These are phyloP conservation scores for Crotalus horridus DNA, from an alignment of 2,113 vertebrate genomes.

Conservation along the genomic window DNA sequence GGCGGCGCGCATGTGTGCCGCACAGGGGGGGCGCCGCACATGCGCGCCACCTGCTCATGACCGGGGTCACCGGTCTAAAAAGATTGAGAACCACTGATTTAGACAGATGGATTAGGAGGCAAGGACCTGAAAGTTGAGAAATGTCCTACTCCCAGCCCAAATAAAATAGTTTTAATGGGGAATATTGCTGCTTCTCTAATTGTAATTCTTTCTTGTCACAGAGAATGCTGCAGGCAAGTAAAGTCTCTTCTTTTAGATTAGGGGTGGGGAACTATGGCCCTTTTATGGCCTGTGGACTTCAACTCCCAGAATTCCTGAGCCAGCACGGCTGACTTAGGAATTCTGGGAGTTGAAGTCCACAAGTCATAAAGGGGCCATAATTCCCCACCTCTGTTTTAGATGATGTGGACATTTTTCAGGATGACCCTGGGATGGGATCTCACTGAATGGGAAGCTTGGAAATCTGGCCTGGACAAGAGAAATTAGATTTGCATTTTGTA, in stretches of 20 bases:
- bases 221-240: background rate
- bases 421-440: background rate
- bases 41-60: too few species aligned
- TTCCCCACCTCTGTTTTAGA: background rate
- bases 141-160: background rate
- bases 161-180: background rate
- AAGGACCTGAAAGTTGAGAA: background rate
- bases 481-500: background rate
- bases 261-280: background rate
- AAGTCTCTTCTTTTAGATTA: background rate
- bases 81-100: too few species aligned
- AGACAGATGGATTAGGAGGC: background rate
- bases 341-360: background rate
- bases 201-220: background rate
- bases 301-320: too few species aligned
- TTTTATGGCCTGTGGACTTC: background rate
- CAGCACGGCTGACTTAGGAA: background rate
- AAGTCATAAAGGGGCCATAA: background rate
- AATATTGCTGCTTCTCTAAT: background rate
- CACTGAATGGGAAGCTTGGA: background rate
- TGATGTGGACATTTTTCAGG: background rate
- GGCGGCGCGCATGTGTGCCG: too few species aligned
- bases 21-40: too few species aligned
- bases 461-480: background rate
- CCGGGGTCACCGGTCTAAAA: too few species aligned